Base-by-base conservation (phyloP, 2,113 vertebrate species). In the Actenoides hombroni region DNA sequence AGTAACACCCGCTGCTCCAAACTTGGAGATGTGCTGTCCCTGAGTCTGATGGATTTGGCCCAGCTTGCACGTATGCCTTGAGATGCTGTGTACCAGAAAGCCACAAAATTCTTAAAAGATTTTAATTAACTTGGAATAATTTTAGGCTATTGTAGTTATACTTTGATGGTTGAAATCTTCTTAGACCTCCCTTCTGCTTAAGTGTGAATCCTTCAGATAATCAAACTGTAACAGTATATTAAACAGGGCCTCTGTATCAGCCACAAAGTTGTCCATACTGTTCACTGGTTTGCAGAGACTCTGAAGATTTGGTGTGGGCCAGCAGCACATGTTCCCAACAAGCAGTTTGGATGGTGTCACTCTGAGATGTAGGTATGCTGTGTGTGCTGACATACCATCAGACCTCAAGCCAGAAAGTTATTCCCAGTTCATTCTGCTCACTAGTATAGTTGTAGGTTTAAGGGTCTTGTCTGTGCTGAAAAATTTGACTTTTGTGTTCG, bases 221-320 rank as follows among this genome's bases (percentile, higher is more conserved):
- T 48, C 10, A 59, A 33, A 40, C 19, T 3, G 3, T 37, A 56
- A 11, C 19, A 46, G 40, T 21, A 40, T 39, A 56, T 75, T 35
- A 54, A 56, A 31, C 12, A 33, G 26, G 21, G 28, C 26, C 5
- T 69, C 25, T 64, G 13, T n/a, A 57, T 60, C 19, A 35, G 91
- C 44, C n/a, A 11, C 3, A 9, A 26, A 24, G 26, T 10, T 35
- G 54, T 16, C 48, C 21, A 1, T 1, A 1, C 21, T 39, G 26
- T 17, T 39, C 19, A 3, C 33, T 18, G 61, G 31, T 49, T 37
- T n/a, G 51, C 61, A 73, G 8, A 8, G 65, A 9, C 19, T 26
- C 56, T 56, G 33, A 53, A n/a, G 51, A 17, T 3, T 14, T 53
- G 79, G 40, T 0, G 0, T 5, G 37, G 37, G 75, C 44, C 29